A percentile compares a stretch with the other conserved stretches of the same genome.
Conservation (phyloP, 2,888 invertebrate genomes). For the Cistogaster globosa region DNA sequence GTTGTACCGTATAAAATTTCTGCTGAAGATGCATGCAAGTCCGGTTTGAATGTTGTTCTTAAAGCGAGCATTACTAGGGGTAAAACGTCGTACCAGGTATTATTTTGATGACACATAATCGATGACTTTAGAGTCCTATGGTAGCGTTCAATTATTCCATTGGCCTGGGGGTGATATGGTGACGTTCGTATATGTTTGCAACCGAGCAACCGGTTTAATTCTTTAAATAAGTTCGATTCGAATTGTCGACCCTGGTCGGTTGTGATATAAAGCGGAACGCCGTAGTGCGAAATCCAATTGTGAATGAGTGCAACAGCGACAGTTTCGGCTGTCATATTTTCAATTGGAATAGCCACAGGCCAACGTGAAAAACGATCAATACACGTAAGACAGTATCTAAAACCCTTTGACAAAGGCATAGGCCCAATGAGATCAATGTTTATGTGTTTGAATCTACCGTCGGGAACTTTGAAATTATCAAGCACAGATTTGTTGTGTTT, state of each 20-base stretch:
- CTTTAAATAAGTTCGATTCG: slow-evolving; percentile 76
- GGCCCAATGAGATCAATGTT: slow-evolving; percentile 82
- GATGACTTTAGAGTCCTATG: slow-evolving; percentile 52
- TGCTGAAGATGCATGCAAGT: slow-evolving; percentile 51
- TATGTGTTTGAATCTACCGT: slow-evolving; percentile 39
- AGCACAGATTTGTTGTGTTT: too few species aligned
- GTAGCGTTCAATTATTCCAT: too few species aligned
- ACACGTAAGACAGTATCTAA: slow-evolving; percentile 76
- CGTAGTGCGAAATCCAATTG: slow-evolving; percentile 82
- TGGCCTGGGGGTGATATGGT: too few species aligned
- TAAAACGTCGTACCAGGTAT: slow-evolving; percentile 48
- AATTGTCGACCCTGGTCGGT: slow-evolving; percentile 81
- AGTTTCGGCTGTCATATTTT: slow-evolving; percentile 68
- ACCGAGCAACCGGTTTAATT: slow-evolving; percentile 70
- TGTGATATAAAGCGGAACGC: slow-evolving; percentile 79
- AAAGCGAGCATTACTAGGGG: too few species aligned
- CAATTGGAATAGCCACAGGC: slow-evolving; percentile 73
- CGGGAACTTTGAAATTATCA: slow-evolving; percentile 11
- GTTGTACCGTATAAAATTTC: slow-evolving; percentile 55
- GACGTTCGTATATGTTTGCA: slow-evolving; percentile 55
- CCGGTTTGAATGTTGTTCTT: slow-evolving; percentile 58
- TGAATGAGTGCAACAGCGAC: slow-evolving; percentile 77
- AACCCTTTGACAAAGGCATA: slow-evolving; percentile 74
- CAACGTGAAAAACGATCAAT: slow-evolving; percentile 73
- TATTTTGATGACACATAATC: slow-evolving; percentile 44